Base-by-base conservation (phyloP, 2,888 invertebrate species). In the Scrobipalpa atriplicella region DNA sequence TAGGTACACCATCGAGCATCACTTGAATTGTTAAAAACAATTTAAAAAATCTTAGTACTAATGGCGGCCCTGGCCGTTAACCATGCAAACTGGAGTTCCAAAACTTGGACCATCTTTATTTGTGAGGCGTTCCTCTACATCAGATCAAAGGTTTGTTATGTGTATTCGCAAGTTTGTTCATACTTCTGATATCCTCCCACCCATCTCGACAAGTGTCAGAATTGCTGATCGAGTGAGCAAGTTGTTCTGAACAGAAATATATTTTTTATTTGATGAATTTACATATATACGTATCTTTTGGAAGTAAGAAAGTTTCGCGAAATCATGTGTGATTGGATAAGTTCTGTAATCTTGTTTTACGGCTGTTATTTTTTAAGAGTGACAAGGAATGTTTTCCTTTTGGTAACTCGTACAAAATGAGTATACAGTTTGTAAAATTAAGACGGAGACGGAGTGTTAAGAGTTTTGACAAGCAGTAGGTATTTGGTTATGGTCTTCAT, bases 111-210 rank as follows among this genome's bases (percentile, higher is more conserved):
- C 81, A 86, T 85, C 78, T 84, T 86, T 89, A 88, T 89, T 89
- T 89, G 87, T 87, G 87, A 83, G 81, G 69, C 69, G 79, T 81
- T 82, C 81, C 78, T 82, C 84, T 83, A 82, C 83, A 84, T 82
- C 75, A 82, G 82, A 86, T 83, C 81, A 78, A 75, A 69, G 77
- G 78, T 80, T 83, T 82, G 78, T 72, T 74, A 74, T 75, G 71
- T 56, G 47, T 62, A 66, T 52, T 74, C 68, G 66, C 72, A 75
- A 73, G 68, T 73, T 73, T 69, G 68, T 73, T 76, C 47, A 29
- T 29, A 62, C 62, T 76, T 75, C 75, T 72, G 73, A 71, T 73
- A 21, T 29, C 21, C 6, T 21, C 21, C 10, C 21, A 11, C 54
- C 11, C 62, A n/a, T n/a, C 72, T 68, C 65, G 64, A 65, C 58